Conservation (phyloP, 2,888 invertebrate species). For the Nasonovia ribisnigri region DNA sequence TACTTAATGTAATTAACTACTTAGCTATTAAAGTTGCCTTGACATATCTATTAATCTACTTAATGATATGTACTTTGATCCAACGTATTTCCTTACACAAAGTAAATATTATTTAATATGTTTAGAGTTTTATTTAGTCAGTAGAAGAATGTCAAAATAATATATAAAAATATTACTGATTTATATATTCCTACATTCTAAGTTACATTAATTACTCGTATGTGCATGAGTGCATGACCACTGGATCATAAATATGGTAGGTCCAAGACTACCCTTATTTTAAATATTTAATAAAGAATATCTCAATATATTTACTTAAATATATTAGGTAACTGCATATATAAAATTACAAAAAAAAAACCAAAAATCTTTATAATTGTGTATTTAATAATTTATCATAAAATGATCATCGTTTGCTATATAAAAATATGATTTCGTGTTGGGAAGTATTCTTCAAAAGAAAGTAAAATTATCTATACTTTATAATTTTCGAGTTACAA, state of each 20-base stretch:
- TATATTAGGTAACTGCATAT: neutral
- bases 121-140: neutral
- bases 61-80: neutral
- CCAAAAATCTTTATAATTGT: neutral
- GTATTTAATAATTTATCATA: neutral
- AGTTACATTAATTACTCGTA: neutral
- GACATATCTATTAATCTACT: neutral
- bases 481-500: neutral
- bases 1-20: slow-evolving; percentile 3
- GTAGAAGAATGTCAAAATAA: neutral
- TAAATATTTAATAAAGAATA: neutral
- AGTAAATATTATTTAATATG: neutral
- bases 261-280: neutral
- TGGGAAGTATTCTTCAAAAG: neutral
- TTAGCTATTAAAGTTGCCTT: neutral
- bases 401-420: neutral
- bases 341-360: neutral
- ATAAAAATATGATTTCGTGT: neutral
- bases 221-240: no score
- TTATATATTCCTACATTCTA: neutral
- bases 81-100: neutral
- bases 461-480: neutral
- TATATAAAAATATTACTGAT: neutral
- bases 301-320: neutral
- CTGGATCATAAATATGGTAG: neutral